Base-by-base conservation (phyloP, 2,113 vertebrate genomes). In the Beaufortia kweichowensis region DNA sequence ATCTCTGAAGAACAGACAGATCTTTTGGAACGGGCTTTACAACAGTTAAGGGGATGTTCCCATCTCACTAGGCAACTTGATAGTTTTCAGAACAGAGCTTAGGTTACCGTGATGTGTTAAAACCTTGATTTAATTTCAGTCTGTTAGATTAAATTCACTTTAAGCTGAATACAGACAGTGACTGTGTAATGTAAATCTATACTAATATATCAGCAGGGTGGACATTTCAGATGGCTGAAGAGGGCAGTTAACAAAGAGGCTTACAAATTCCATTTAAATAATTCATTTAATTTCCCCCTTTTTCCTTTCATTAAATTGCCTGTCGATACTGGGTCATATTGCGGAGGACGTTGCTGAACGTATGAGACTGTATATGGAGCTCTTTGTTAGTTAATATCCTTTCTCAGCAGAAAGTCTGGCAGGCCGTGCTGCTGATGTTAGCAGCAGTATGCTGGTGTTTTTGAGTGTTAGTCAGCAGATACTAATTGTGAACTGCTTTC, bases 331-430 rank as follows among this genome's bases (percentile, higher is more conserved):
- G 50, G 23, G 53, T 57, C 31, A 26, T 41, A 56, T 71, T 57
- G 21, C 39, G 3, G 53, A 71, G 53, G 53, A 57, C 68, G 24
- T 71, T 26, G 68, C 68, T 59, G 68, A 71, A 28, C 59, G 68
- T 57, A 7, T 71, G 68, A 57, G 68, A 57, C 50, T 71, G 15
- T 71, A 71, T 59, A 59, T 57, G 39, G 68, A 41, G 53, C 53
- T 71, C 68, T 71, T 71, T 71, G 68, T 71, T 59, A 71, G 68
- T 59, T 31, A 57, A 59, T 41, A 71, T 31, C 55, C 5, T 39
- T 31, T 71, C 68, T 71, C 68, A 57, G 68, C 68, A 71, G 50
- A 70, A 70, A 24, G 68, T 57, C n/a, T 70, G n/a, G 29, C 43
- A 12, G 2, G 67, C n/a, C 14, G 5, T 71, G 68, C 8, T 71